These are phyloP conservation scores for Drosophila virilis DNA, from an alignment of 1,140 invertebrate genomes.

Conservation along the genomic window DNA sequence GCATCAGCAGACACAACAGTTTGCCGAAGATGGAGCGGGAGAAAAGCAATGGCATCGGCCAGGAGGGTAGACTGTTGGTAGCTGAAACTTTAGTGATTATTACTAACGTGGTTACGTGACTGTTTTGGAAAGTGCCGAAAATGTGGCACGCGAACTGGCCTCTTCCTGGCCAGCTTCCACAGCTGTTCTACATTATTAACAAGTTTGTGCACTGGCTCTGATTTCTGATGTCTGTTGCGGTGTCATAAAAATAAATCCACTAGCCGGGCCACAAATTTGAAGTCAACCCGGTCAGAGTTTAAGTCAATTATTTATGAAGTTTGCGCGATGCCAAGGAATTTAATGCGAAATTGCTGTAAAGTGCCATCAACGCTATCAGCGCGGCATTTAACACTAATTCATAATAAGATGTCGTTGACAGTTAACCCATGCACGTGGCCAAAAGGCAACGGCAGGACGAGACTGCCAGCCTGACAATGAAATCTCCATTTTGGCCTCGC, in stretches of 20 bases:
- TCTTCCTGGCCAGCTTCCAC: neutral
- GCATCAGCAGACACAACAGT: constrained; percentile 45
- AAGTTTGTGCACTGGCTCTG: constrained; percentile 56
- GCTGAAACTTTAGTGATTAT: constrained; percentile 84
- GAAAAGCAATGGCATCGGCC: neutral
- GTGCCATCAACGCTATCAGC: constrained; percentile 76
- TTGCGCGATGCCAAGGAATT: constrained; percentile 44
- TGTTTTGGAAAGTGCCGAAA: constrained; percentile 84
- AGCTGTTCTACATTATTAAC: constrained; percentile 51
- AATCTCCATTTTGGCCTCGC: constrained; percentile 51
- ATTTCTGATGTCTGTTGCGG: constrained; percentile 52
- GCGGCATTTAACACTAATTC: constrained; percentile 82
- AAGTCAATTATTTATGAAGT: constrained; percentile 74
- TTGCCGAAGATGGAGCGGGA: neutral
- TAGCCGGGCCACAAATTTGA: constrained; percentile 30
- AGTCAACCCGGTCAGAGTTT: constrained; percentile 14
- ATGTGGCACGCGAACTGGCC: constrained; percentile 69
- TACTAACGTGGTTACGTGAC: constrained; percentile 84
- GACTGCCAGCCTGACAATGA: constrained; percentile 63
- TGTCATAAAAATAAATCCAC: constrained; percentile 80
- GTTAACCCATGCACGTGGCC: constrained; percentile 72
- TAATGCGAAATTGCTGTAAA: constrained; percentile 74
- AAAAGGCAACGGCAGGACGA: constrained; percentile 6
- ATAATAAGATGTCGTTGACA: constrained; percentile 83
- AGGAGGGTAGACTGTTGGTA: constrained; percentile 21